Evolutionary conservation across 2,888 invertebrate species (phyloP).

Genomic region (Drosophila rellima): DNA sequence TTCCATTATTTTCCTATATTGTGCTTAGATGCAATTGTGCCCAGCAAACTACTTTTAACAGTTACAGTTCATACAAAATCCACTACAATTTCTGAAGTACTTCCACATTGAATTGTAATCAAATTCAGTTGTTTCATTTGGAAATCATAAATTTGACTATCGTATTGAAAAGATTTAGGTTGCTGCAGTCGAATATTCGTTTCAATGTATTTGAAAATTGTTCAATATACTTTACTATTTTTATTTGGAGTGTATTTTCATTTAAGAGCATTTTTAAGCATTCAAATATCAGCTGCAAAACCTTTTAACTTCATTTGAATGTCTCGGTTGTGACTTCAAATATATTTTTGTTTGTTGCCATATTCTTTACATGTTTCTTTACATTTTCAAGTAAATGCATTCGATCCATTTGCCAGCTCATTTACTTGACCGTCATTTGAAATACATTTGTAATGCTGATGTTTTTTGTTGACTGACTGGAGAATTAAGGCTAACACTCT

Average conservation of each 20-base stretch:
- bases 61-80: background rate
- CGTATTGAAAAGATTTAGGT: background rate
- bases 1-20: constrained; percentile 21
- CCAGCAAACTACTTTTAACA: background rate
- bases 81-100: background rate
- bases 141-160: background rate
- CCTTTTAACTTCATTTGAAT: background rate
- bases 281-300: too few species aligned
- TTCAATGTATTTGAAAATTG: background rate
- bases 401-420: constrained; percentile 1
- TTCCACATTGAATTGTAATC: background rate
- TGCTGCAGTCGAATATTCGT: too few species aligned
- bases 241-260: background rate
- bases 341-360: background rate
- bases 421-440: constrained; percentile 7
- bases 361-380: background rate
- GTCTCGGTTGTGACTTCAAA: background rate
- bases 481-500: constrained; percentile 23
- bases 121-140: background rate
- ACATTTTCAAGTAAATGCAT: constrained; percentile 3
- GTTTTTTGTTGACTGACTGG: background rate
- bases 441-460: constrained; percentile 13
- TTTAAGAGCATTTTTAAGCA: background rate
- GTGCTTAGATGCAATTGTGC: background rate
- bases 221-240: background rate